These are phyloP conservation scores for Periphyllus acericola DNA, from an alignment of 2,888 invertebrate genomes.

Conservation along the genomic window DNA sequence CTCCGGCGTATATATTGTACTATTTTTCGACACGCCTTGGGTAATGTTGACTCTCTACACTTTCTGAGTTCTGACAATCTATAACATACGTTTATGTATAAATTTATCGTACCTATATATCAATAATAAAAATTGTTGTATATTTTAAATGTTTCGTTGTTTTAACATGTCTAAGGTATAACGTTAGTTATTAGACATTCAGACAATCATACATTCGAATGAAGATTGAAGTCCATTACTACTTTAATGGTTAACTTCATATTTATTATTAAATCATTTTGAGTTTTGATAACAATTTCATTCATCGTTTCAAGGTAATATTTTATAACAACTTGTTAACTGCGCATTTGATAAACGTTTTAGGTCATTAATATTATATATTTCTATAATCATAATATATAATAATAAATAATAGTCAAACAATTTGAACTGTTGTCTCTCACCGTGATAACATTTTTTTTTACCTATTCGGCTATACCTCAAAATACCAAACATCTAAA, in stretches of 20 bases:
- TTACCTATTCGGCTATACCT: not conserved
- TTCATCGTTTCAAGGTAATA: slow-evolving; percentile 25
- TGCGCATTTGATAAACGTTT: not conserved
- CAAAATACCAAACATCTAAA: not conserved
- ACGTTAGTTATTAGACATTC: not conserved
- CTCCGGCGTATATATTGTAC: not conserved
- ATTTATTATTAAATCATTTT: slow-evolving; percentile 15
- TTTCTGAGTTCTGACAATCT: too few species aligned
- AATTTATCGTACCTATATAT: too few species aligned
- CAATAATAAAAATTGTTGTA: too few species aligned
- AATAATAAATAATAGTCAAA: slow-evolving; percentile 12
- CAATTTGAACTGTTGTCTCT: slow-evolving; percentile 1
- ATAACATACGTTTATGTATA: too few species aligned
- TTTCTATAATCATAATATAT: too few species aligned
- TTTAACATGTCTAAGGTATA: not conserved
- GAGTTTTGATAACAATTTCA: slow-evolving; percentile 23
- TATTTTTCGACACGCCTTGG: too few species aligned
- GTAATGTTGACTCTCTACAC: too few species aligned
- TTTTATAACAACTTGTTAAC: not conserved
- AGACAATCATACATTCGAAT: slow-evolving; percentile 1
- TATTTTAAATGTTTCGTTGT: too few species aligned
- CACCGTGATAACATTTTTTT: slow-evolving; percentile 23
- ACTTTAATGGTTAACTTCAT: not conserved
- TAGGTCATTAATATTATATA: slow-evolving; percentile 43
- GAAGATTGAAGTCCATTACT: slow-evolving; percentile 15